Evolutionary conservation across 2,888 invertebrate genomes (phyloP).

Genomic region (Pantelozetes paolii): DNA sequence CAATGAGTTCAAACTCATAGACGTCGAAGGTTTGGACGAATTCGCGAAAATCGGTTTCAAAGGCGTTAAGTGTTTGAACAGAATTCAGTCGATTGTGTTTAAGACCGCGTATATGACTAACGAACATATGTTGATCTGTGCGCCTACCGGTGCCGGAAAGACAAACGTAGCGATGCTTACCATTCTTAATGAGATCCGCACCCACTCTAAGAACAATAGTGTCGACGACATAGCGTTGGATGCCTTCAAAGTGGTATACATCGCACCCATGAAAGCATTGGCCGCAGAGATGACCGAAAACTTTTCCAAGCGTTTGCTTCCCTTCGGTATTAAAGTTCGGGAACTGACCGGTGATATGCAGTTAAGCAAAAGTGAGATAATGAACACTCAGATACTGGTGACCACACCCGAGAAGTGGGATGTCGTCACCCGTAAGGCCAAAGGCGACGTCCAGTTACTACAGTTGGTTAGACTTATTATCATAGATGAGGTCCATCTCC

Average conservation of each 20-base stretch:
- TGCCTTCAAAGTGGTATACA: constrained; percentile 76
- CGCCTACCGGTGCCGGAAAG: constrained; percentile 98
- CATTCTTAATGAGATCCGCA: constrained; percentile 77
- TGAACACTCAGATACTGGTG: constrained; percentile 90
- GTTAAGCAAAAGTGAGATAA: constrained; percentile 85
- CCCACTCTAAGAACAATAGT: constrained; percentile 27
- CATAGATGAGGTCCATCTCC: constrained; percentile 86
- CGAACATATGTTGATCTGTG: constrained; percentile 86
- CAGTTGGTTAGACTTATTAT: constrained; percentile 87
- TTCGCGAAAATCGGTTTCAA: constrained; percentile 84
- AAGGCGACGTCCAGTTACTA: constrained; percentile 79
- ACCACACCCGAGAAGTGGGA: constrained; percentile 99
- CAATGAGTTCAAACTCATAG: constrained; percentile 15
- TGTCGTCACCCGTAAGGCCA: constrained; percentile 85
- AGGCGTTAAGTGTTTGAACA: constrained; percentile 78
- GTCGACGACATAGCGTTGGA: constrained; percentile 40
- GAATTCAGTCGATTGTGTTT: constrained; percentile 93
- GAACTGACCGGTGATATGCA: constrained; percentile 99
- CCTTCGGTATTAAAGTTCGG: constrained; percentile 74
- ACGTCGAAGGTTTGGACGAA: constrained; percentile 54
- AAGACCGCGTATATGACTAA: constrained; percentile 91
- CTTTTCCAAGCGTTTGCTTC: constrained; percentile 74
- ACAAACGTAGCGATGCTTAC: constrained; percentile 95
- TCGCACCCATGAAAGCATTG: constrained; percentile 99
- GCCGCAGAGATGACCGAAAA: constrained; percentile 97